Evolutionary conservation across 1,140 invertebrate genomes (phyloP), one percentile per base, ranked within the genome.

Genomic region (Whitmania pigra): DNA sequence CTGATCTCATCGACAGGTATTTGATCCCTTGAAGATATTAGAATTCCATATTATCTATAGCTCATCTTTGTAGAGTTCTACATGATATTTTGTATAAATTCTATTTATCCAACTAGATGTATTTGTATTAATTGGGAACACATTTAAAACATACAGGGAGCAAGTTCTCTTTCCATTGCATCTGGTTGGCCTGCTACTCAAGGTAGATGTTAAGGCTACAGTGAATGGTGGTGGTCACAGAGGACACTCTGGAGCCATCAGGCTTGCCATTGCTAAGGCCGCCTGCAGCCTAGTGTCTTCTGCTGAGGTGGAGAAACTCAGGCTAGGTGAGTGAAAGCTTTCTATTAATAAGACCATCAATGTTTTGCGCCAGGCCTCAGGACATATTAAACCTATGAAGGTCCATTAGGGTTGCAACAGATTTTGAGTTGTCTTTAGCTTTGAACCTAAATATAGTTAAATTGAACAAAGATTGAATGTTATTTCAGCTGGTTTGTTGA

Each of bases 151-250:
- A 74, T 76, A 49, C 74, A 83, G 83, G 72, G 77, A 83, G 40
- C 84, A 91, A 86, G 76, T 96, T 22, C 80, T 96, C 73, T 93
- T 91, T 80, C 94, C 94, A 7, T 83, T 97, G 63, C 85, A 90
- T 75, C 89, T 95, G 77, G 86, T 87, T 71, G 86, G 86, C 29
- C 86, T 91, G 85, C 77, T 89, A 67, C 86, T 87, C 49, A 84
- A 88, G 80, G 89, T 96, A 40, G 93, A 97, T 83, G 82, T 97
- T 22, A 89, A 90, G 80, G 90, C 88, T 54, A 86, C 89, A 43
- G 85, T 84, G 72, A 84, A 85, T 60, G 88, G 88, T 67, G 80
- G 80, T 9, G 91, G 91, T 67, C 81, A 84, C 43, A 87, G 88
- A 53, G 88, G 88, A 27, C 89, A 94, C 81, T 85, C 91, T 31